These are phyloP conservation scores for Antechinus stuartii DNA, from an alignment of 2,113 vertebrate genomes.

Conservation along the genomic window DNA sequence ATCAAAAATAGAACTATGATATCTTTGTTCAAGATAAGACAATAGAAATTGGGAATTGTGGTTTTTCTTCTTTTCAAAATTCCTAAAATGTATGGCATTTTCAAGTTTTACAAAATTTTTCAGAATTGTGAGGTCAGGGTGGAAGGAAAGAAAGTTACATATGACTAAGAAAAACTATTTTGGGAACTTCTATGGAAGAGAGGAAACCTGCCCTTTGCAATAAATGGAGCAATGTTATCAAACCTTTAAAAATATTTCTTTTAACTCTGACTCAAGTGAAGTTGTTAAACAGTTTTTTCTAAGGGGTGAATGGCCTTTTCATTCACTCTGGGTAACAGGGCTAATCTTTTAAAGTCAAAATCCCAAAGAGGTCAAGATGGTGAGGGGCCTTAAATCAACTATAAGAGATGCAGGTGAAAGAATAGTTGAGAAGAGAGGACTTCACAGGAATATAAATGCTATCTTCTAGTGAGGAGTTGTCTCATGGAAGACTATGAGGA, in stretches of 20 bases:
- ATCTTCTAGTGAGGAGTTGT: neutral
- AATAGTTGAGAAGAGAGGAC: neutral
- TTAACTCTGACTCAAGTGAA: constrained; percentile 44
- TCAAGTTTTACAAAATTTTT: constrained; percentile 44
- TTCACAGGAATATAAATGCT: neutral
- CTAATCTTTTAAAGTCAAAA: neutral
- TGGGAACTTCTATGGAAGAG: constrained; percentile 11
- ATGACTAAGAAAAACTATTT: constrained; percentile 67
- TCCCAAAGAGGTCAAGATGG: neutral
- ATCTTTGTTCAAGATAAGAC: constrained; percentile 64
- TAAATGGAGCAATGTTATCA: constrained; percentile 22
- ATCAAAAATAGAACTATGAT: constrained; percentile 75
- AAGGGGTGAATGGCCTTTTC: neutral
- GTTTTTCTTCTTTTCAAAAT: constrained; percentile 30
- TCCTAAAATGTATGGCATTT: constrained; percentile 41
- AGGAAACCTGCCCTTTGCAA: constrained; percentile 46
- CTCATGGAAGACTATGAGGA: neutral
- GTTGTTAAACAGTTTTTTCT: constrained; percentile 27
- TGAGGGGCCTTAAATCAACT: neutral
- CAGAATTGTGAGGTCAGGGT: neutral
- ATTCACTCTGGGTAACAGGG: neutral
- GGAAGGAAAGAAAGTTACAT: neutral
- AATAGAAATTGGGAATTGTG: constrained; percentile 48
- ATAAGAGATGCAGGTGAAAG: neutral
- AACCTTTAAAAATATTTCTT: constrained; percentile 47